phyloP scores from a whole-genome alignment of 2,888 invertebrate genomes.

The Drosophila pullipes region DNA sequence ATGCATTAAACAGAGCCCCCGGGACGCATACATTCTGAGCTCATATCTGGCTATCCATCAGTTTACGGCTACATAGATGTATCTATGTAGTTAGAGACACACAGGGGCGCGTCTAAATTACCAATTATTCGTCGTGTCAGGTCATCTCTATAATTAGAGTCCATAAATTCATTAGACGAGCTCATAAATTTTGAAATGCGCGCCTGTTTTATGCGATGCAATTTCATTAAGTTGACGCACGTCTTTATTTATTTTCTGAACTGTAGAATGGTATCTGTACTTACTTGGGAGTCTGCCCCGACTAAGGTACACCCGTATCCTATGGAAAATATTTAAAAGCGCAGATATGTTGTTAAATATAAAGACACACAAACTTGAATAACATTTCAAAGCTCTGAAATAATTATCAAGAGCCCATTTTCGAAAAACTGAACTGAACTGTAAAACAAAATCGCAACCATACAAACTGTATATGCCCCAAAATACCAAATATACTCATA shows the following conservation, averaged over 20 bases:
- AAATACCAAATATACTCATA: background rate
- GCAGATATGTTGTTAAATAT: background rate
- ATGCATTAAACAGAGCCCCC: slow-evolving; percentile 45
- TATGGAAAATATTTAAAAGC: background rate
- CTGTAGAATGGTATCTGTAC: background rate
- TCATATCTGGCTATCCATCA: slow-evolving; percentile 23
- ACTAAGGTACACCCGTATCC: slow-evolving; percentile 8
- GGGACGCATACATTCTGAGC: slow-evolving; percentile 52
- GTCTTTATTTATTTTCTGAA: background rate
- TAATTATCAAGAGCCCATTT: background rate
- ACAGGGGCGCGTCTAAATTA: slow-evolving; percentile 26
- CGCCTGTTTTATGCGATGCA: slow-evolving; percentile 30
- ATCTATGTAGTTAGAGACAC: background rate
- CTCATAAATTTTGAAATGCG: slow-evolving; percentile 54
- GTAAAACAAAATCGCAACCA: background rate
- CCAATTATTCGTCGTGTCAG: slow-evolving; percentile 58
- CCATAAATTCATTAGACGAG: slow-evolving; percentile 58
- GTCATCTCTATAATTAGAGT: slow-evolving; percentile 64
- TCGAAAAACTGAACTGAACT: background rate
- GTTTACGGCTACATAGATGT: slow-evolving; percentile 27
- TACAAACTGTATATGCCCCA: background rate
- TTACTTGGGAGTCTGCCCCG: background rate
- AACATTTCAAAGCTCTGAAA: background rate
- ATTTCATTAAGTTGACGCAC: slow-evolving; percentile 32
- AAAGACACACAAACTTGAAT: background rate